Percentiles rank a stretch among this genome's conserved stretches.
These are phyloP conservation scores for Vesta saturnalis DNA, from an alignment of 2,888 invertebrate species.

Conservation along the genomic window DNA sequence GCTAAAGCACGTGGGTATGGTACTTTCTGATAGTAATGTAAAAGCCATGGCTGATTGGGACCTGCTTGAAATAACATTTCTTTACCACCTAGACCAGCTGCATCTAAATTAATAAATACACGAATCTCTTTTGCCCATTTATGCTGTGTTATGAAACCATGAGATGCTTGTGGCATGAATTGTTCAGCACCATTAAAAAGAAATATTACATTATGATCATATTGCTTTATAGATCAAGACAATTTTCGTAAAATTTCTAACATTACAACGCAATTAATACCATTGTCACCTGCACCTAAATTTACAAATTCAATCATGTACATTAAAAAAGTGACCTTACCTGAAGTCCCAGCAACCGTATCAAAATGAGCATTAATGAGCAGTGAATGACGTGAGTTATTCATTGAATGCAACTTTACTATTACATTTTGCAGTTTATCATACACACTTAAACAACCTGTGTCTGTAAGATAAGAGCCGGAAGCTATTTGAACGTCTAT, in stretches of 20 bases:
- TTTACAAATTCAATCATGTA: not conserved
- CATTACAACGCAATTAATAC: conserved; percentile 79
- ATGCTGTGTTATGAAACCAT: conserved; percentile 77
- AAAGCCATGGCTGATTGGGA: conserved; percentile 75
- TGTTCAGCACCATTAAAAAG: conserved; percentile 82
- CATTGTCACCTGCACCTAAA: conserved; percentile 86
- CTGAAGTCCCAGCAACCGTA: conserved; percentile 86
- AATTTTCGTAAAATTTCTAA: conserved; percentile 71
- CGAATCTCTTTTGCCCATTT: conserved; percentile 77
- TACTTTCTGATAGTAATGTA: conserved; percentile 65
- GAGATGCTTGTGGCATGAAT: conserved; percentile 70
- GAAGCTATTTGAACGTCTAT: conserved; percentile 73
- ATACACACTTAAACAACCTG: conserved; percentile 86
- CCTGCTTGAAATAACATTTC: conserved; percentile 91
- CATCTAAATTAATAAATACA: conserved; percentile 90
- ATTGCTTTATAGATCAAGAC: conserved; percentile 60
- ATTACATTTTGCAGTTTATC: conserved; percentile 83
- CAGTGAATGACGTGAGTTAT: conserved; percentile 67
- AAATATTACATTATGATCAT: conserved; percentile 72
- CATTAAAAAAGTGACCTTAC: conserved; percentile 57
- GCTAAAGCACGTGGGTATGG: conserved; percentile 70
- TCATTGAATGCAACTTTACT: conserved; percentile 72
- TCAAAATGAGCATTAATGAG: conserved; percentile 94
- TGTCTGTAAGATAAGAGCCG: conserved; percentile 80
- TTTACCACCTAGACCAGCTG: conserved; percentile 91